phyloP scores from a whole-genome alignment of 2,888 invertebrate genomes.

The Apotomis capreana region DNA sequence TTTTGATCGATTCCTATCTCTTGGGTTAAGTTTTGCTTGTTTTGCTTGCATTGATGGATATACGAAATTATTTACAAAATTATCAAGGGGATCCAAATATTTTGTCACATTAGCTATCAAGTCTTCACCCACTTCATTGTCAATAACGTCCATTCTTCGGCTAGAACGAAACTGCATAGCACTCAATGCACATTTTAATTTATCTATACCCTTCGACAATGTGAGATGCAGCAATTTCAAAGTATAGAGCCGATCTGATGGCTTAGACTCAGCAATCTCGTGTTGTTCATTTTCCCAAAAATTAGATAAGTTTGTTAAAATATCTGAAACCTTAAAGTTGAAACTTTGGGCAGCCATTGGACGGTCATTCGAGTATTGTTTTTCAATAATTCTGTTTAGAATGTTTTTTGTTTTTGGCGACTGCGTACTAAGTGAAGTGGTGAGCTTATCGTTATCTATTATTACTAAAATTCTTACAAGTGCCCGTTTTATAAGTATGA shows the following conservation, averaged over 20 bases:
- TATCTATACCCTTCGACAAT: conserved; percentile 58
- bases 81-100: conserved; percentile 50
- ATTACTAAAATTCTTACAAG: conserved; percentile 53
- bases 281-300: conserved; percentile 55
- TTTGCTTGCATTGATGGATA: conserved; percentile 2
- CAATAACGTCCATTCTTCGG: conserved; percentile 55
- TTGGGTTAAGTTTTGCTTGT: conserved; percentile 28
- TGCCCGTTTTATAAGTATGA: neutral
- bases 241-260: conserved; percentile 53
- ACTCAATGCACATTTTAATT: conserved; percentile 57
- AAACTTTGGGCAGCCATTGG: conserved; percentile 48
- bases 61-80: conserved; percentile 48
- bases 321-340: conserved; percentile 55
- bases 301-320: conserved; percentile 56
- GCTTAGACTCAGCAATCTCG: conserved; percentile 48
- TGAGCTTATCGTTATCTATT: conserved; percentile 54
- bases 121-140: conserved; percentile 48
- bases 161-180: conserved; percentile 56
- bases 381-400: conserved; percentile 57
- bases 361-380: conserved; percentile 52
- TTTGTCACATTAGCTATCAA: conserved; percentile 53
- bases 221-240: conserved; percentile 62
- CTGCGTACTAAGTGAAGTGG: conserved; percentile 53
- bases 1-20: conserved; percentile 47
- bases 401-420: conserved; percentile 55